Evolutionary conservation across 1,140 invertebrate species (phyloP).

Genomic region (Parasteatoda tepidariorum): DNA sequence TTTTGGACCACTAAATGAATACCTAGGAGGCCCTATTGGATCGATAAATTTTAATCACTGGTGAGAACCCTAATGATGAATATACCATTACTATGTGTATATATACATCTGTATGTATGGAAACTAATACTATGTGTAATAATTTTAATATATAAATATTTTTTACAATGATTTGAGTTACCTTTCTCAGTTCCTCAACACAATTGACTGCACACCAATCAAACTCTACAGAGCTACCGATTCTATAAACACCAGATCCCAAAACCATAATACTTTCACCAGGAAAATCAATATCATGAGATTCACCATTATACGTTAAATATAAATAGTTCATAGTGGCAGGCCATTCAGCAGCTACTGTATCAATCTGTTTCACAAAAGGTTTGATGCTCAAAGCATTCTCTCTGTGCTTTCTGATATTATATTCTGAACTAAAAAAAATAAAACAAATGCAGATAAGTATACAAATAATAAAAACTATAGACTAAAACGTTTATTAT

Average conservation of each 20-base stretch:
- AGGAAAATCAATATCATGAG: constrained; percentile 88
- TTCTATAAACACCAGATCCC: constrained; percentile 97
- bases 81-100: too few species aligned
- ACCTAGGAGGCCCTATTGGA: too few species aligned
- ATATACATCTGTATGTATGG: too few species aligned
- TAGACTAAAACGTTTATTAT: not conserved
- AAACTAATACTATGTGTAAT: too few species aligned
- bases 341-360: constrained; percentile 99
- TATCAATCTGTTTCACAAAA: constrained; percentile 98
- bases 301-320: constrained; percentile 91
- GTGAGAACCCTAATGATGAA: too few species aligned
- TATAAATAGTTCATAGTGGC: constrained; percentile 98
- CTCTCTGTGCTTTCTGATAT: constrained; percentile 68
- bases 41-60: too few species aligned
- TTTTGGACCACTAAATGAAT: too few species aligned
- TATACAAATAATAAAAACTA: not conserved
- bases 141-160: not conserved
- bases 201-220: constrained; percentile 99
- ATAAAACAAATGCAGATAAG: not conserved
- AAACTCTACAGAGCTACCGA: constrained; percentile 99
- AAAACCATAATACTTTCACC: constrained; percentile 70
- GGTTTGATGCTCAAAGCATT: constrained; percentile 75
- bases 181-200: constrained; percentile 86
- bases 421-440: constrained; percentile 69
- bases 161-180: constrained; percentile 71